Base-by-base conservation (phyloP, 37 sponge, comb jelly and placozoan genomes). In the Spongilla lacustris region DNA sequence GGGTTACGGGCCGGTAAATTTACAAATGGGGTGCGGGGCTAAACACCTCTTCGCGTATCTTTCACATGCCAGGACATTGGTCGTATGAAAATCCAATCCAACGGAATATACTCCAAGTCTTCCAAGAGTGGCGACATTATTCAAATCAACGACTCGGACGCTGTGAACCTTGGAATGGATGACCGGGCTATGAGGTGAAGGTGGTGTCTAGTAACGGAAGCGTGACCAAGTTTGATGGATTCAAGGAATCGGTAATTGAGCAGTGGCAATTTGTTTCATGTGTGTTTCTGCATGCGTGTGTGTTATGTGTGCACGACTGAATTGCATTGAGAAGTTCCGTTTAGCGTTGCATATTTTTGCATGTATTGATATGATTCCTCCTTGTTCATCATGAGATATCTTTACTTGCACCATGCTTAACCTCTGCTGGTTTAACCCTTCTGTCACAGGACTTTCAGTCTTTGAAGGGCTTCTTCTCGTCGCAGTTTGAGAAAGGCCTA, bases 31-130 rank as follows among this genome's bases (percentile, higher is more conserved):
- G n/a, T n/a, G n/a, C n/a, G n/a, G n/a, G n/a, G n/a, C n/a, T n/a
- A n/a, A n/a, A n/a, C n/a, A n/a, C n/a, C 24, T 30, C 0, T 80
- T 29, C 17, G 29, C 68, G 2, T n/a, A 36, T 46, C 5, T 37
- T 23, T 0, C 46, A 30, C 22, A 1, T 33, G 74, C 29, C 68
- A 97, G 96, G 95, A 95, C 22, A 81, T 81, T 33, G 99, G 99
- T 0, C 89, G 84, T 50, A 73, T 99, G 36, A 86, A 91, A 32
- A 67, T 99, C 1, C 94, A 91, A n/a, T 77, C 87, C 0, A 95
- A 99, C 26, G 91, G 93, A 3, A 49, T 99, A 17, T 74, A 79
- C 36, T 99, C 97, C 88, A 97, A 99, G 75, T 87, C 96, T 4
- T 30, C 71, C 21, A 75, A 50, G 68, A 93, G 87, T 36, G 96